Base-by-base conservation (phyloP, 30 jellyfish, hydroid and myxozoan genomes). In the Aurelia sp. region DNA sequence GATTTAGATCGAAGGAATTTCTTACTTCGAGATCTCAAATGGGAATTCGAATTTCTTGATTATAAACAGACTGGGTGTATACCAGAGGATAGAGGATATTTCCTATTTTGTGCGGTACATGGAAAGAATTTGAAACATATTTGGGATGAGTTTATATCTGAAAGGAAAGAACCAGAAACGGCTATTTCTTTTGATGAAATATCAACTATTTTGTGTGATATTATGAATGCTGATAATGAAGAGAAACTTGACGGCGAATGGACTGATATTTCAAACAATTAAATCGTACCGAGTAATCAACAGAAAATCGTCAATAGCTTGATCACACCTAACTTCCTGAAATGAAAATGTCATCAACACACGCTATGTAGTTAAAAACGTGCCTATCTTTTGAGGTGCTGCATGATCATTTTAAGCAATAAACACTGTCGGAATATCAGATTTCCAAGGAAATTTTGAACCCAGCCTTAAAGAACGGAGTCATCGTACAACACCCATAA, bases 1-100 rank as follows among this genome's bases (percentile, higher is more conserved):
- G 94, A 85, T 15, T 59, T 85, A 22, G 94, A 85, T 66, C 47
- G 94, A 31, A 18, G 94, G 75, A 73, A 85, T 65, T 85, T 66
- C 27, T 30, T 85, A 47, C 76, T 75, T 5, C 24, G 88, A 21
- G 94, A 85, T 41, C 63, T 85, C 51, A 85, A 85, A 74, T 85
- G 94, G 94, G 94, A 85, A 44, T 85, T 85, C 67, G 77, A 78
- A 17, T 62, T 85, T 41, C 78, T 85, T 31, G 94, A 85, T 66
- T 20, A 15, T n/a, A 82, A 73, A 11, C 75, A 66, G 61, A 9
- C 47, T 17, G 94, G 94, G 13, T 21, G 88, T 53, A 66, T 85
- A 3, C 84, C 94, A 17, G 55, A 33, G 3, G 94, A 85, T 4
- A 85, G 21, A 47, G 94, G 82, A 21, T 59, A 62, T 24, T 63